A percentile compares a stretch with the other conserved stretches of the same genome.
Conservation (phyloP, 1,140 invertebrate genomes). For the Caenorhabditis remanei region DNA sequence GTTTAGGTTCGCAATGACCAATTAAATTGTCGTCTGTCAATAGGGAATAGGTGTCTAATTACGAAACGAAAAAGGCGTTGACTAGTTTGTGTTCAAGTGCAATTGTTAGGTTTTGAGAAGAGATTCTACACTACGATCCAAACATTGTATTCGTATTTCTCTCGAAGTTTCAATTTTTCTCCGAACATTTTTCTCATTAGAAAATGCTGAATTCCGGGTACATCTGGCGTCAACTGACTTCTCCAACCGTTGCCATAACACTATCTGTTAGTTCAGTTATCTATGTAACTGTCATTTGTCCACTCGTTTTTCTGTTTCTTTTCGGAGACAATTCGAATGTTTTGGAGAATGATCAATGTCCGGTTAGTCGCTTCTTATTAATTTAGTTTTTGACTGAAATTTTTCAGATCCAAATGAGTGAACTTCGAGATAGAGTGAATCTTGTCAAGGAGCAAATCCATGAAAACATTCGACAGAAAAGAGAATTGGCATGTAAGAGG, state of each 20-base stretch:
- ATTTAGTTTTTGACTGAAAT: not conserved
- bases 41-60: constrained; percentile 6
- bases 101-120: not conserved
- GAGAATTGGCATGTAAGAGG: constrained; percentile 38
- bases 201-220: constrained; percentile 2
- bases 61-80: not conserved
- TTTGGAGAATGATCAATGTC: constrained; percentile 52
- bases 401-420: constrained; percentile 38
- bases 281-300: constrained; percentile 56
- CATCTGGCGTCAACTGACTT: constrained; percentile 41
- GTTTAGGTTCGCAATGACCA: not conserved
- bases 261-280: constrained; percentile 53
- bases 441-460: constrained; percentile 41
- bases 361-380: not conserved
- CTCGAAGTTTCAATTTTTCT: not conserved
- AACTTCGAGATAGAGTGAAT: constrained; percentile 49
- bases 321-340: constrained; percentile 20
- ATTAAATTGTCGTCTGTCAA: constrained; percentile 36
- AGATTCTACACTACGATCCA: not conserved
- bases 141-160: not conserved
- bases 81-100: constrained; percentile 46
- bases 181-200: not conserved
- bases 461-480: constrained; percentile 44
- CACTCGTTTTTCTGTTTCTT: constrained; percentile 32
- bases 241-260: constrained; percentile 51